A percentile compares a stretch with the other conserved stretches of the same genome.
Conservation (phyloP, 2,888 invertebrate genomes). For the Hyppa rectilinea region DNA sequence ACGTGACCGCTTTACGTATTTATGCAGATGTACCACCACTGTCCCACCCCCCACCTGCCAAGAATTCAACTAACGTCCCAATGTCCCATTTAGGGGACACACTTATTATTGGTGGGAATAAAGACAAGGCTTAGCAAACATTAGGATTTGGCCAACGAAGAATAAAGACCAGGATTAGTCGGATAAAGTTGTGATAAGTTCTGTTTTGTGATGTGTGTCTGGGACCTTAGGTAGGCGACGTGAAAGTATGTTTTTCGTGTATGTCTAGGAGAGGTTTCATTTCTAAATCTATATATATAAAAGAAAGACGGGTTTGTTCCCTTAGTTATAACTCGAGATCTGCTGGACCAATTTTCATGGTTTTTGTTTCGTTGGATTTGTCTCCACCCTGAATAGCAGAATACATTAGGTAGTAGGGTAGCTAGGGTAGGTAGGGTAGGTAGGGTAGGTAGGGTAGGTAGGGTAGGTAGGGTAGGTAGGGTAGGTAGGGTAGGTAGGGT, state of each 20-base stretch:
- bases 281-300: too few species aligned
- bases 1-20: constrained; percentile 89
- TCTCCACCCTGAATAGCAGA: too few species aligned
- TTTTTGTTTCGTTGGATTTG: too few species aligned
- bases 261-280: background rate
- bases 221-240: constrained; percentile 30
- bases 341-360: too few species aligned
- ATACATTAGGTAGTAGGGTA: too few species aligned
- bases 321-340: too few species aligned
- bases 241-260: constrained; percentile 35
- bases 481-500: too few species aligned
- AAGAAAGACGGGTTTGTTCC: too few species aligned
- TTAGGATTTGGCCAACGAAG: constrained; percentile 78
- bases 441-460: too few species aligned
- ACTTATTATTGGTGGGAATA: constrained; percentile 79
- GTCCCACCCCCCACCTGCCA: constrained; percentile 69
- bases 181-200: constrained; percentile 59
- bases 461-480: too few species aligned
- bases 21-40: constrained; percentile 83
- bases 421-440: too few species aligned
- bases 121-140: constrained; percentile 75
- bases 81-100: constrained; percentile 73
- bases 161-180: constrained; percentile 69
- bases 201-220: constrained; percentile 54
- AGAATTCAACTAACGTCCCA: constrained; percentile 83